Evolutionary conservation across 2,888 invertebrate genomes (phyloP), one percentile per base, ranked within the genome.

Genomic region (Andrena chrysosceles): DNA sequence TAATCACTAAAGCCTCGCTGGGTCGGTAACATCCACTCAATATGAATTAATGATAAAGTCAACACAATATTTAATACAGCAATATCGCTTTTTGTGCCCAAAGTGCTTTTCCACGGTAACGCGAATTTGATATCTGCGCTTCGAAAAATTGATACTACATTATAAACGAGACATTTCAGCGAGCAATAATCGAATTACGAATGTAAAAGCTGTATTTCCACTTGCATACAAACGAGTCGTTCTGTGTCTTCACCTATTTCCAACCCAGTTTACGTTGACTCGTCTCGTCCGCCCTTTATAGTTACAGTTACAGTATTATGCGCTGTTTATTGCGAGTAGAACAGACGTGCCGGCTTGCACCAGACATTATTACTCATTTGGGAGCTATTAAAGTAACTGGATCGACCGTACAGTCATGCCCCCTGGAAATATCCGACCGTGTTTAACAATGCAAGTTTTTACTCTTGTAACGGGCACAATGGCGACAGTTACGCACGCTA

Each of bases 301-400:
- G 59, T 60, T 62, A 31, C 48, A 31, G 68, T 64, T 68, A 66
- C 66, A 74, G 72, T 59, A 77, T 75, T 79, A 81, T 33, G 16
- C 16, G 63, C 71, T 59, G 74, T 84, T 75, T 80, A 86, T 71
- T 78, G 52, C 49, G 10, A 42, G 33, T 49, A 33, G 54, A 62
- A 52, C 52, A 74, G 62, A 77, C 74, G 66, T 71, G 52, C 54
- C 1, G 35, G 42, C 56, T 69, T 23, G 60, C 33, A 42, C 33
- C 63, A 59, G 70, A 71, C 77, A 48, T 73, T 82, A 82, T 77
- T 68, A 67, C 60, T 52, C 77, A 70, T 73, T 52, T 49, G 74
- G 72, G 73, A 63, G 60, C 73, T 73, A 73, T 85, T 81, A 78
- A 70, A 74, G 68, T 26, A 26, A 26, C 26, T 26, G 26, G 26